Percentiles rank a stretch among this genome's conserved stretches.
Conservation (phyloP, 2,113 vertebrate species). For the Syrmaticus mikado region DNA sequence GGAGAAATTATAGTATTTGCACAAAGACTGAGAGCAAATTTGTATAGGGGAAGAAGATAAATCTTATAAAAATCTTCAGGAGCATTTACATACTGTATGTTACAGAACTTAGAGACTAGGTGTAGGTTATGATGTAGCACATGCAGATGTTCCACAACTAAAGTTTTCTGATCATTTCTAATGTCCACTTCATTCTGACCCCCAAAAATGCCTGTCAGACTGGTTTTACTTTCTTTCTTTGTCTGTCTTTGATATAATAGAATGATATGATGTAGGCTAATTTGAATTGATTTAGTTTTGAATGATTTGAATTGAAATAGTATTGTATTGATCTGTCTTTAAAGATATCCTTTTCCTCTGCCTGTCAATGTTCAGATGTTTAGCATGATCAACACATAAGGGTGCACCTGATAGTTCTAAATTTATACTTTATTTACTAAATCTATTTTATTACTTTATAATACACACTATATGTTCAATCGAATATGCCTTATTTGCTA, state of each 20-base stretch:
- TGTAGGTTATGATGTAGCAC: background rate
- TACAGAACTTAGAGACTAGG: background rate
- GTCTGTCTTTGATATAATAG: background rate
- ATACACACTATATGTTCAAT: background rate
- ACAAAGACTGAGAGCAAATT: background rate
- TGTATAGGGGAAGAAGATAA: background rate
- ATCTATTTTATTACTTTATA: background rate
- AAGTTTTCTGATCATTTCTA: background rate
- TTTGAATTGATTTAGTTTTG: background rate
- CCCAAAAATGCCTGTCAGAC: background rate
- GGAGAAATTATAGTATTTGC: background rate
- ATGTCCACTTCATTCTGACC: background rate
- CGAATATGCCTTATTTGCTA: background rate
- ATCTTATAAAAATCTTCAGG: background rate
- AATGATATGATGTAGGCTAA: background rate
- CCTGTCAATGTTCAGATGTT: background rate
- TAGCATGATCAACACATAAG: background rate
- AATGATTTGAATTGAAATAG: background rate
- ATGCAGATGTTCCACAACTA: background rate
- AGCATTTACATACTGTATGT: background rate
- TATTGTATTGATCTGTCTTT: background rate
- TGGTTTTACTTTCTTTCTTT: background rate
- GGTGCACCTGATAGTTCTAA: background rate
- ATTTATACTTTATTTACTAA: background rate
- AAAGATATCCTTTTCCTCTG: background rate